phyloP scores from a whole-genome alignment of 2,888 invertebrate genomes.

The Harpalus rufipes region DNA sequence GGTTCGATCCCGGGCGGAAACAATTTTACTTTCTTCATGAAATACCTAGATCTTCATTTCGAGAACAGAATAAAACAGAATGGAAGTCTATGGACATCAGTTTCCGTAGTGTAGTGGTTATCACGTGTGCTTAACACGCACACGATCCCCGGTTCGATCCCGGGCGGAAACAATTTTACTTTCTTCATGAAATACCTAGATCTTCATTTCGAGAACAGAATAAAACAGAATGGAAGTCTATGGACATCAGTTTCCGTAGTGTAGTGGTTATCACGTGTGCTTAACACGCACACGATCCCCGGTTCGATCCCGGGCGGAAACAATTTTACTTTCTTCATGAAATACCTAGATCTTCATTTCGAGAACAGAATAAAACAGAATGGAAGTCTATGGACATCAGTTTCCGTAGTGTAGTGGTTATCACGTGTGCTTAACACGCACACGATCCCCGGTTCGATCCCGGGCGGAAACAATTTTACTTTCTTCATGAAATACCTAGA shows the following conservation, averaged over 20 bases:
- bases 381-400: too few relatives aligned
- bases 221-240: too few relatives aligned
- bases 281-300: constrained; percentile 83
- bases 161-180: constrained; percentile 86
- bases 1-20: constrained; percentile 94
- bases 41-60: background rate
- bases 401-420: background rate
- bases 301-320: constrained; percentile 94
- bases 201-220: background rate
- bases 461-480: constrained; percentile 86
- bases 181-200: too few relatives aligned
- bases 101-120: constrained; percentile 9
- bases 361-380: too few relatives aligned
- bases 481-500: too few relatives aligned
- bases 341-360: too few relatives aligned
- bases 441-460: constrained; percentile 94
- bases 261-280: constrained; percentile 12
- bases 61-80: too few relatives aligned
- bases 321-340: constrained; percentile 75
- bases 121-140: constrained; percentile 28
- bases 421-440: constrained; percentile 30
- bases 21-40: constrained; percentile 75
- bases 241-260: too few relatives aligned
- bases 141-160: constrained; percentile 94
- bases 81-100: too few relatives aligned